Evolutionary conservation across 2,113 vertebrate species (phyloP).

Genomic region (Phocoena sinus): DNA sequence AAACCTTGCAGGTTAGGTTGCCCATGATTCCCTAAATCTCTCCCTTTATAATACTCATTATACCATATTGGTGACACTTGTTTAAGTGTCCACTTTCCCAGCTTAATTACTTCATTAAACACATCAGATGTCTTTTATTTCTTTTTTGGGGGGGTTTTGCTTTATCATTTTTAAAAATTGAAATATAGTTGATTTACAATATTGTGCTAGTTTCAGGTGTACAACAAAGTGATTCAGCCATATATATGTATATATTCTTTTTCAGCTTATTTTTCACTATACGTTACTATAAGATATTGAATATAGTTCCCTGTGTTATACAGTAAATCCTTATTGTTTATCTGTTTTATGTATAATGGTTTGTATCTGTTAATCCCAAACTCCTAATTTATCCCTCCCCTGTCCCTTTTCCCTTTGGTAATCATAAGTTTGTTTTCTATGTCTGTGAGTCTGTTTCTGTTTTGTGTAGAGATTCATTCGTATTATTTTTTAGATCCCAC

Average conservation of each 20-base stretch:
- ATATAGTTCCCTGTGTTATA: too few relatives aligned
- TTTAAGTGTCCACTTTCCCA: not conserved
- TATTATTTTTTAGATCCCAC: too few relatives aligned
- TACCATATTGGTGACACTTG: not conserved
- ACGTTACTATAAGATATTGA: too few relatives aligned
- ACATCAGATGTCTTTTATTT: not conserved
- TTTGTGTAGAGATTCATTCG: too few relatives aligned
- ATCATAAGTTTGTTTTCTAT: too few relatives aligned
- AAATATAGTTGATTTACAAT: not conserved
- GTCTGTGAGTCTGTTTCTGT: too few relatives aligned
- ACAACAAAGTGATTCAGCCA: not conserved
- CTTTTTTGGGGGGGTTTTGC: not conserved
- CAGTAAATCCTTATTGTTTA: too few relatives aligned
- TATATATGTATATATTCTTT: not conserved
- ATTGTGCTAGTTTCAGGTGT: not conserved
- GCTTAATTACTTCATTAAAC: not conserved
- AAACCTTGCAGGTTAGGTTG: not conserved
- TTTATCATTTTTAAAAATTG: not conserved
- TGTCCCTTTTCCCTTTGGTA: too few relatives aligned
- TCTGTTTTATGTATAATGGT: too few relatives aligned
- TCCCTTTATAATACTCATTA: not conserved
- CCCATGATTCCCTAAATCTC: not conserved
- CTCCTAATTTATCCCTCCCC: too few relatives aligned
- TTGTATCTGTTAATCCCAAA: too few relatives aligned
- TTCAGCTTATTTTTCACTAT: too few relatives aligned